Evolutionary conservation across 64 coral and sea anemone species (phyloP).

Genomic region (Astreopora myriophthalma): DNA sequence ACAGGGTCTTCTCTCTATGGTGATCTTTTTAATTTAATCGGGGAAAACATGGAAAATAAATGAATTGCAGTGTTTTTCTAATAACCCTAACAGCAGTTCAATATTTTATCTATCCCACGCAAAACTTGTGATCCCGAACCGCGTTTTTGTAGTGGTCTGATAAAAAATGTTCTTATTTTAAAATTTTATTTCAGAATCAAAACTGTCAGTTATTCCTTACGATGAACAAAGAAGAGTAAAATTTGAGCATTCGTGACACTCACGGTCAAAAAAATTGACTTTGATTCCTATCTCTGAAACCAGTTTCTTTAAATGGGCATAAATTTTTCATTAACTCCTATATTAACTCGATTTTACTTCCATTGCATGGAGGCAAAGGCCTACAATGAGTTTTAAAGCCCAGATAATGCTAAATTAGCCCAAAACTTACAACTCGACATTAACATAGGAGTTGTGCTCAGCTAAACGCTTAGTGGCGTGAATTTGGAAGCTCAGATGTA

Average conservation of each 20-base stretch:
- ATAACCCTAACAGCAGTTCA: slow-evolving; percentile 29
- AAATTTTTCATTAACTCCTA: slow-evolving; percentile 41
- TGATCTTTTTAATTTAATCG: neutral
- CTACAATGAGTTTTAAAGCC: slow-evolving; percentile 8
- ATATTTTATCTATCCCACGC: slow-evolving; percentile 28
- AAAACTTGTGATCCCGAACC: neutral
- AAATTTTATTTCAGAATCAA: too few relatives aligned
- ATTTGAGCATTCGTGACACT: neutral
- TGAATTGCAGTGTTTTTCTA: slow-evolving; percentile 10
- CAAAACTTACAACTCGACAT: slow-evolving; percentile 6
- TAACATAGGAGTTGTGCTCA: neutral
- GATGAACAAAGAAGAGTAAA: neutral
- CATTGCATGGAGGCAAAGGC: slow-evolving; percentile 14
- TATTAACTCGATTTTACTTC: slow-evolving; percentile 35
- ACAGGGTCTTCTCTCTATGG: neutral
- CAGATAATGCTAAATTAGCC: slow-evolving; percentile 20
- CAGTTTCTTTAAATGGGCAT: slow-evolving; percentile 9
- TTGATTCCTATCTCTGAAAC: neutral
- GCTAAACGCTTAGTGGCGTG: neutral
- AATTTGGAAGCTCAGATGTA: neutral
- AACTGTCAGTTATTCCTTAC: too few relatives aligned
- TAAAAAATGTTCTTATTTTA: too few relatives aligned
- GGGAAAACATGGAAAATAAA: slow-evolving; percentile 4
- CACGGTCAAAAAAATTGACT: neutral
- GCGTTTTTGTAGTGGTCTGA: too few relatives aligned